Evolutionary conservation across 2,113 vertebrate genomes (phyloP).

Genomic region (Choloepus hoffmanni): DNA sequence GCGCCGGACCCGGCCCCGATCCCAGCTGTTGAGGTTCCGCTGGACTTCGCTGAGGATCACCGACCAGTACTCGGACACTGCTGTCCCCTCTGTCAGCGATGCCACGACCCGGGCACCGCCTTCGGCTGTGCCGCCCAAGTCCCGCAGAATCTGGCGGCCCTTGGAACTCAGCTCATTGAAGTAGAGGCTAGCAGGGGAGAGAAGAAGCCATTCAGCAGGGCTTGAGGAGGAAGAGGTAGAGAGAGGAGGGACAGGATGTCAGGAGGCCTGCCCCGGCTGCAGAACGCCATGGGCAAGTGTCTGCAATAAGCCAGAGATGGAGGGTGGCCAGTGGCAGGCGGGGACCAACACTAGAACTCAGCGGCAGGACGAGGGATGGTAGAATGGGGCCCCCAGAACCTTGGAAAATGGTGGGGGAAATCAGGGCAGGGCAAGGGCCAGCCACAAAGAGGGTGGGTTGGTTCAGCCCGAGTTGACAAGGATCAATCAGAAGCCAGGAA

Average conservation of each 20-base stretch:
- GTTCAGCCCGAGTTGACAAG: not conserved
- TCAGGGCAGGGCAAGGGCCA: not conserved
- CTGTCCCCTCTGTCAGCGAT: conserved; percentile 92
- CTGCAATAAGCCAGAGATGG: not conserved
- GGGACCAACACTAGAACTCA: not conserved
- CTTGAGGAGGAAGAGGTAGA: not conserved
- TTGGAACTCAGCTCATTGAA: conserved; percentile 95
- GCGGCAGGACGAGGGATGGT: not conserved
- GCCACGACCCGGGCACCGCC: conserved; percentile 90
- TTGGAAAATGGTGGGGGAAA: not conserved
- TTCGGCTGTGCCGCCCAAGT: conserved; percentile 63
- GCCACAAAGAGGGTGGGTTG: not conserved
- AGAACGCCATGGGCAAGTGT: not conserved
- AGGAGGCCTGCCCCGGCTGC: not conserved
- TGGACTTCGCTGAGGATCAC: conserved; percentile 92
- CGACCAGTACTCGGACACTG: conserved; percentile 94
- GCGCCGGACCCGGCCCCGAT: conserved; percentile 87
- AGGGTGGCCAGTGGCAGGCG: not conserved
- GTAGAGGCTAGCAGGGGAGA: conserved; percentile 89
- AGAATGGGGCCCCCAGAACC: not conserved
- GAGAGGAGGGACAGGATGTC: not conserved
- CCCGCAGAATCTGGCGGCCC: conserved; percentile 90
- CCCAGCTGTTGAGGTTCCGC: conserved; percentile 93
- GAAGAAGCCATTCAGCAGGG: not conserved
- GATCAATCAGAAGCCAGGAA: not conserved